Evolutionary conservation across 1,140 invertebrate species (phyloP), one percentile per base, ranked within the genome.

Genomic region (Zaprionus africanus): DNA sequence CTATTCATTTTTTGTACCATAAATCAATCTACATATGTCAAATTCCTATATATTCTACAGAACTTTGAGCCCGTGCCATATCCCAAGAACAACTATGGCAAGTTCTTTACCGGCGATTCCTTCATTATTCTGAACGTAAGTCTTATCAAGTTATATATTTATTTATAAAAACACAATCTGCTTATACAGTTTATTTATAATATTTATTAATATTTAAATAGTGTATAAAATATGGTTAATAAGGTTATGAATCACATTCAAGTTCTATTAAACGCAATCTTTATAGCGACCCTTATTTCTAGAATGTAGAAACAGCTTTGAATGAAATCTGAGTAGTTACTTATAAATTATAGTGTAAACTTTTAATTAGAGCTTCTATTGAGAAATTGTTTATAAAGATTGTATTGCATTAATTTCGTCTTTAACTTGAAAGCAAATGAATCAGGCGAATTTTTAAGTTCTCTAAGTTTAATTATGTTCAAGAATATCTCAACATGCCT

Each of bases 101-200:
- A 97, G 92, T 98, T 98, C 93, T 96, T 96, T 91, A 95, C 95
- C 65, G 98, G 98, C 13, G 98, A 98, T 93, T 98, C 97, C 2
- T 98, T 98, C 93, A 97, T 98, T 62, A 93, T 98, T 51, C 93
- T 98, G 4, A 95, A 96, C 93, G 97, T 98, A 94, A 95, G 95
- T 95, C 63, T 46, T 73, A 61, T 17, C 13, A 12, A 19, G 7
- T 24, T 28, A 38, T 22, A 17, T 34, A 38, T 49, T 7, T 34
- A 5, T 6, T 17, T 22, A 12, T 19, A 19, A 7, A 49, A 5
- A 0, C 17, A 22, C 4, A 49, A 41, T 15, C 17, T 49, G 22
- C 17, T 22, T 11, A 49, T 49, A 34, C 9, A 34, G 9, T 11
- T 0, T 34, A 34, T 11, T 11, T 34, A 34, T 34, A 34, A 34